phyloP scores from a whole-genome alignment of 1,140 invertebrate species.

The Aphelinus certus region DNA sequence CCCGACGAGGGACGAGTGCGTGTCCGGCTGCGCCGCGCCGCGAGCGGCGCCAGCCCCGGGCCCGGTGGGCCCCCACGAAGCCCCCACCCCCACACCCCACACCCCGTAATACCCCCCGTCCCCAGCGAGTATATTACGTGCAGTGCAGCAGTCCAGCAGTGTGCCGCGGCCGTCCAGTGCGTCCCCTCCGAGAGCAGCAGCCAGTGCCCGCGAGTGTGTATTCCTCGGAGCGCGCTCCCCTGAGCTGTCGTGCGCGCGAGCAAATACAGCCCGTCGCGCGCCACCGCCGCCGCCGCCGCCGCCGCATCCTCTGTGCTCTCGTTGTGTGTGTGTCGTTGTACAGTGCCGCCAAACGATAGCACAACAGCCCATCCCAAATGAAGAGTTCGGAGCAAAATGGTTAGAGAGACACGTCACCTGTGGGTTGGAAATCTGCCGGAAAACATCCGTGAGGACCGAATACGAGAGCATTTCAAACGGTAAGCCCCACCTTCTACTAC shows the following conservation, averaged over 20 bases:
- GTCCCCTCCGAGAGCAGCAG: background rate
- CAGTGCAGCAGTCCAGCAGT: too few species aligned
- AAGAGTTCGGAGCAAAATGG: slow-evolving; percentile 90
- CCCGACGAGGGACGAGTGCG: too few species aligned
- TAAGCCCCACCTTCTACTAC: slow-evolving; percentile 64
- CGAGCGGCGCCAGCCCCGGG: too few species aligned
- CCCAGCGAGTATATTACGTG: too few species aligned
- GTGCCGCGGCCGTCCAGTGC: too few species aligned
- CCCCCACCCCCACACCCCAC: too few species aligned
- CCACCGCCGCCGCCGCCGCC: slow-evolving; percentile 5
- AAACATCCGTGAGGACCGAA: slow-evolving; percentile 94
- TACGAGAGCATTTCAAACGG: slow-evolving; percentile 97
- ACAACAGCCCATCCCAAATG: slow-evolving; percentile 74
- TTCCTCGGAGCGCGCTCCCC: background rate
- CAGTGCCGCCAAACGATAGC: slow-evolving; percentile 67
- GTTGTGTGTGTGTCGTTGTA: slow-evolving; percentile 64
- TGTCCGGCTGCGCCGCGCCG: too few species aligned
- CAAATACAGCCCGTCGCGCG: background rate
- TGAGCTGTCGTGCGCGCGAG: slow-evolving; percentile 4
- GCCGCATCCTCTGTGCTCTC: background rate
- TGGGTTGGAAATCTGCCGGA: slow-evolving; percentile 99
- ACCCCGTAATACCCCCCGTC: too few species aligned
- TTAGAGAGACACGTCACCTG: slow-evolving; percentile 99
- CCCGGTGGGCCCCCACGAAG: too few species aligned
- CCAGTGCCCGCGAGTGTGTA: background rate